Conservation (phyloP, 92 coral and sea anemone genomes). For the Palythoa grandiflora region DNA sequence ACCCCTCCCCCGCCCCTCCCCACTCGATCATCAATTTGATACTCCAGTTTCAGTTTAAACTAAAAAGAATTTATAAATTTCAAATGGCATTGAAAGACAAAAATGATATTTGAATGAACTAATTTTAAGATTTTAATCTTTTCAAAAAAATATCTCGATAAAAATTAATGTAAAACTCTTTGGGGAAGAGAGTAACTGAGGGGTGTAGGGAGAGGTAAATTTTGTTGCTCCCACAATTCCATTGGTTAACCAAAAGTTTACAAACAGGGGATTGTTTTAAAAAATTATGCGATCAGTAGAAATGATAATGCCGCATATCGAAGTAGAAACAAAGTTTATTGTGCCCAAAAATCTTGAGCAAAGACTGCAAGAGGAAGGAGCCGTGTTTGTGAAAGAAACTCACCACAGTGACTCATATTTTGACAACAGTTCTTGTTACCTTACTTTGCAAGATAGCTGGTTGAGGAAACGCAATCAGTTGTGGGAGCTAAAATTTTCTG, state of each 20-base stretch:
- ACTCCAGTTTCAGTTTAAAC: not conserved
- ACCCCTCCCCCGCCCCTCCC: conserved; percentile 21
- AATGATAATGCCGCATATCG: conserved; percentile 41
- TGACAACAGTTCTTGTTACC: conserved; percentile 61
- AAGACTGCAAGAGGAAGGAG: conserved; percentile 51
- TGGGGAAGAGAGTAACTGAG: conserved; percentile 19
- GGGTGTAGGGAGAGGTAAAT: conserved; percentile 21
- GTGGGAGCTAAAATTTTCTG: conserved; percentile 73
- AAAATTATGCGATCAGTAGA: not conserved
- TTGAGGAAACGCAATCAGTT: conserved; percentile 56
- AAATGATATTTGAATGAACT: not conserved
- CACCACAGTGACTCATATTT: conserved; percentile 65
- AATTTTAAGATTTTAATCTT: not conserved
- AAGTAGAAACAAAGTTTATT: conserved; percentile 75
- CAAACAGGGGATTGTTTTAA: not conserved
- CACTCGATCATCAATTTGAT: not conserved
- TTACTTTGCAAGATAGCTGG: conserved; percentile 69
- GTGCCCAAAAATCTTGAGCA: conserved; percentile 58
- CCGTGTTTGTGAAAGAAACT: conserved; percentile 42
- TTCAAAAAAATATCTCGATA: not conserved
- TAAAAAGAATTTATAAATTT: not conserved
- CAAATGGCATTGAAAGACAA: not conserved
- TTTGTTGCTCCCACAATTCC: conserved; percentile 46
- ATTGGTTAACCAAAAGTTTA: not conserved
- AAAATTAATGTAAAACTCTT: not conserved